Percentiles rank a stretch among this genome's conserved stretches.
Conservation (phyloP, 2,797 vertebrate genomes). For the Sphenopsis melanotis region DNA sequence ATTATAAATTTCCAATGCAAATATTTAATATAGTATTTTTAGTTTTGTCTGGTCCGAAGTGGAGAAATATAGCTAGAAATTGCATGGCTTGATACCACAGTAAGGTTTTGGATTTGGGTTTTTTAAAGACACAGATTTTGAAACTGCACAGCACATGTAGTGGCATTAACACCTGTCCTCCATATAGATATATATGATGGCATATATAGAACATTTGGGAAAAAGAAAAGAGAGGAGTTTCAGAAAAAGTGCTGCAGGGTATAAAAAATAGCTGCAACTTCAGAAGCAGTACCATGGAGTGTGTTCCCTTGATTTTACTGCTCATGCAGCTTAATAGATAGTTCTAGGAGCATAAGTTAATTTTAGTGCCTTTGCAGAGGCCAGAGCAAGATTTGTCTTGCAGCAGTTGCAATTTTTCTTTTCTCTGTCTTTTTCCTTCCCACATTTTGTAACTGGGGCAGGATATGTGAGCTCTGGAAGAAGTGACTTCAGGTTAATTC, state of each 20-base stretch:
- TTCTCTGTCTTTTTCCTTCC: neutral
- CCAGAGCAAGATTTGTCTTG: neutral
- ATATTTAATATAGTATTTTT: neutral
- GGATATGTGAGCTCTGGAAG: neutral
- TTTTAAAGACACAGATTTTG: neutral
- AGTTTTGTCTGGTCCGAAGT: neutral
- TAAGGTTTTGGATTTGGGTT: neutral
- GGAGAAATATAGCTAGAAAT: neutral
- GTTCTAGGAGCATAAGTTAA: neutral
- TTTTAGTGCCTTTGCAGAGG: neutral
- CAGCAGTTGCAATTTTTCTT: neutral
- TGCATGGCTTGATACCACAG: neutral
- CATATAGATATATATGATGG: neutral
- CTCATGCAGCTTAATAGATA: neutral
- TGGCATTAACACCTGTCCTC: neutral
- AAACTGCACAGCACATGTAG: neutral
- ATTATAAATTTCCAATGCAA: neutral
- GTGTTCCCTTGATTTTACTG: neutral
- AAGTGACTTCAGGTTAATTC: neutral
- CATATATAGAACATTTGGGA: neutral
- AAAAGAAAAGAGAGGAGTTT: neutral
- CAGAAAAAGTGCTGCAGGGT: neutral
- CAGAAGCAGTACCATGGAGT: neutral
- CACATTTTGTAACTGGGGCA: neutral
- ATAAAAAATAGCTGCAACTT: neutral